A percentile compares a stretch with the other conserved stretches of the same genome.
Conservation (phyloP, 2,888 invertebrate genomes). For the Mythimna lalbum region DNA sequence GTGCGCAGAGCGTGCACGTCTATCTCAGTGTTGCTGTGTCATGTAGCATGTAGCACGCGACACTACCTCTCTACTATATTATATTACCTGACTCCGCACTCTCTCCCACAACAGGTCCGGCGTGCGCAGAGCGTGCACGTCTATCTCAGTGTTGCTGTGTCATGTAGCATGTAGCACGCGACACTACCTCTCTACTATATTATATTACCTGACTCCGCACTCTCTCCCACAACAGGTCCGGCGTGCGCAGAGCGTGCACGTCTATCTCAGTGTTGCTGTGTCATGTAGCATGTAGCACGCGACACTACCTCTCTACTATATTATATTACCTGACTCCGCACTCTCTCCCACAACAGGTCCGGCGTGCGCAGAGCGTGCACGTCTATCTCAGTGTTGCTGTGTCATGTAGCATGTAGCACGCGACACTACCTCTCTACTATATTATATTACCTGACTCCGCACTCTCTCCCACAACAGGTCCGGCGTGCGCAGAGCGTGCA, state of each 20-base stretch:
- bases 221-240: conserved; percentile 8
- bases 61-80: too few relatives aligned
- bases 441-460: too few relatives aligned
- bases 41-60: background rate
- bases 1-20: background rate
- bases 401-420: too few relatives aligned
- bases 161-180: background rate
- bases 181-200: too few relatives aligned
- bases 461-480: too few relatives aligned
- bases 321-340: background rate
- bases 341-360: too few relatives aligned
- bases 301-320: background rate
- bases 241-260: conserved; percentile 13
- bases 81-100: background rate
- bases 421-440: too few relatives aligned
- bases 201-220: background rate
- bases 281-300: background rate
- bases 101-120: background rate
- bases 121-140: background rate
- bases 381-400: too few relatives aligned
- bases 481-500: too few relatives aligned
- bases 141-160: background rate
- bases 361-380: too few relatives aligned
- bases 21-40: background rate
- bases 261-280: conserved; percentile 7